Evolutionary conservation across 2,797 vertebrate species (phyloP).

Genomic region (Cossypha caffra): DNA sequence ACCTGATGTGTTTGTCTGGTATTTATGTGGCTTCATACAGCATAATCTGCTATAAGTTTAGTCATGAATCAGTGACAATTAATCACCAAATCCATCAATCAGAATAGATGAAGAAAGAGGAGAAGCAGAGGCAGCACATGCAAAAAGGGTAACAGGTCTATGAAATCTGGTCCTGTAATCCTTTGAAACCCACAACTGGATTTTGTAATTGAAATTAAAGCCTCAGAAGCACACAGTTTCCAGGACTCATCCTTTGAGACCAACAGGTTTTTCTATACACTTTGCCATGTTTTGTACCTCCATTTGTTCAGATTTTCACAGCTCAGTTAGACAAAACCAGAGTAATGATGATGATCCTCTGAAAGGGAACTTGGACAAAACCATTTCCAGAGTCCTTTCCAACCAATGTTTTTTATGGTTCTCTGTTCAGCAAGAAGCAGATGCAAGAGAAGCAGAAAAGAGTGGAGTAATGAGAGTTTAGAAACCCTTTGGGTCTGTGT

Average conservation of each 20-base stretch:
- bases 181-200: background rate
- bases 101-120: background rate
- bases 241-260: background rate
- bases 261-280: background rate
- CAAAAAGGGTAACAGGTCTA: background rate
- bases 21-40: background rate
- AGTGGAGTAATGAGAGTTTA: background rate
- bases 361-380: background rate
- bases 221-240: background rate
- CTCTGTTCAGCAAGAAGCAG: background rate
- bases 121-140: background rate
- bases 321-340: background rate
- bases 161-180: background rate
- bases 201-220: background rate
- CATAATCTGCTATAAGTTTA: background rate
- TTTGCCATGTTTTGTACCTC: background rate
- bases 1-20: background rate
- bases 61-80: background rate
- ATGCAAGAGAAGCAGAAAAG: background rate
- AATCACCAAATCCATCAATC: background rate
- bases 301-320: background rate
- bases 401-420: background rate
- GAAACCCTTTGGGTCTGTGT: background rate
- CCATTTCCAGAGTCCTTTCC: background rate
- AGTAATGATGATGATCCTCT: background rate